phyloP scores from a whole-genome alignment of 2,888 invertebrate species.

The Hirudinaria manillensis region DNA sequence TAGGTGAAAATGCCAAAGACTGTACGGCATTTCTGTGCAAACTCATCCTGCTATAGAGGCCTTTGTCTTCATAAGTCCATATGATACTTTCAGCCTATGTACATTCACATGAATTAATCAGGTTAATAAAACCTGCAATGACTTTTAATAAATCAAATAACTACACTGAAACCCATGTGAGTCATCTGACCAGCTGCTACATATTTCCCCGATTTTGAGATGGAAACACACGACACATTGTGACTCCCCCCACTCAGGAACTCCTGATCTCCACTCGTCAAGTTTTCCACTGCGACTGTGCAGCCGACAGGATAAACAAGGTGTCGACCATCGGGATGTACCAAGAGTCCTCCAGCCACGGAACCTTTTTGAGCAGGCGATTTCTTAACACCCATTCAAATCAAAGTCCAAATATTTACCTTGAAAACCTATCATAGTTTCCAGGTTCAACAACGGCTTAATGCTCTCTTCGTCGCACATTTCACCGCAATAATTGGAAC shows the following conservation, averaged over 20 bases:
- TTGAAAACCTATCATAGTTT: slow-evolving; percentile 1
- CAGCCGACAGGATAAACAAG: slow-evolving; percentile 54
- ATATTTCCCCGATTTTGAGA: slow-evolving; percentile 68
- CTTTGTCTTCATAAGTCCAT: slow-evolving; percentile 72
- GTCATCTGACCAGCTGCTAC: slow-evolving; percentile 85
- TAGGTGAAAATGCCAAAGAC: slow-evolving; percentile 73
- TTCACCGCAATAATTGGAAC: neutral
- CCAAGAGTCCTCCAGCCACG: slow-evolving; percentile 46
- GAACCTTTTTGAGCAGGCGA: slow-evolving; percentile 31
- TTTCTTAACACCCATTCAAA: neutral
- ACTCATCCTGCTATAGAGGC: slow-evolving; percentile 66
- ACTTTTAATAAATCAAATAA: neutral
- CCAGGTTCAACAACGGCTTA: slow-evolving; percentile 10
- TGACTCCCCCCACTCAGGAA: slow-evolving; percentile 54
- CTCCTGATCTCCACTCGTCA: slow-evolving; percentile 46
- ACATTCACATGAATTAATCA: neutral
- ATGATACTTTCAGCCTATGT: slow-evolving; percentile 69
- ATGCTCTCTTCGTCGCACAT: neutral
- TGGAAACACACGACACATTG: slow-evolving; percentile 52
- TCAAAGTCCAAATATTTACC: neutral
- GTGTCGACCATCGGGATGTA: slow-evolving; percentile 53
- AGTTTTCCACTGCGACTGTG: slow-evolving; percentile 53
- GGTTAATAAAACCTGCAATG: too few relatives aligned
- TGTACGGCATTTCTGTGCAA: slow-evolving; percentile 83
- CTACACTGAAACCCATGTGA: slow-evolving; percentile 80